Evolutionary conservation across 2,888 invertebrate species (phyloP).

Genomic region (Selenia dentaria): DNA sequence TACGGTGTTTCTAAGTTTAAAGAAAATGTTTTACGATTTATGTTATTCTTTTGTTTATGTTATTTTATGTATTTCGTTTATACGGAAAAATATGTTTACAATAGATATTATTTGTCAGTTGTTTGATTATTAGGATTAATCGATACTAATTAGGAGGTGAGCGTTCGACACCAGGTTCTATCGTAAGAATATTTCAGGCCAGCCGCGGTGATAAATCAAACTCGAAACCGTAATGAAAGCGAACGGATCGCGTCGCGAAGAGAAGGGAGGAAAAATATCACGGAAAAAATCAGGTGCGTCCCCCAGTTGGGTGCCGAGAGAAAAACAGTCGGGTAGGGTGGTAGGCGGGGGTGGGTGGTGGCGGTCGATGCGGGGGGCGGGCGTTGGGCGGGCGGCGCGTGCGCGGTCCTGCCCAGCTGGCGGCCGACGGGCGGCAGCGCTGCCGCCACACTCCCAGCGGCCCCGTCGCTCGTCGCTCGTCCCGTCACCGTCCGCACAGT

Average conservation of each 20-base stretch:
- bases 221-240: slow-evolving; percentile 85
- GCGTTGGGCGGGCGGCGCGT: slow-evolving; percentile 71
- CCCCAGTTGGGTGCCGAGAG: slow-evolving; percentile 80
- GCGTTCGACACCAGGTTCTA: slow-evolving; percentile 77
- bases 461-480: slow-evolving; percentile 53
- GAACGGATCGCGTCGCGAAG: slow-evolving; percentile 84
- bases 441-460: slow-evolving; percentile 61
- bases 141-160: slow-evolving; percentile 80
- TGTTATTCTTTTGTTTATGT: too few relatives aligned
- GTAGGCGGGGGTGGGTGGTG: slow-evolving; percentile 68
- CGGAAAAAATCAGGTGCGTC: slow-evolving; percentile 85
- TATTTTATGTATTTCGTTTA: too few relatives aligned
- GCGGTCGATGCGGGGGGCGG: slow-evolving; percentile 71
- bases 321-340: slow-evolving; percentile 70
- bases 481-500: slow-evolving; percentile 60
- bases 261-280: slow-evolving; percentile 84
- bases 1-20: too few relatives aligned
- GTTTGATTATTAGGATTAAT: slow-evolving; percentile 62
- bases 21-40: too few relatives aligned
- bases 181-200: slow-evolving; percentile 81
- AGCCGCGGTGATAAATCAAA: slow-evolving; percentile 83
- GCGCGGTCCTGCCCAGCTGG: slow-evolving; percentile 67
- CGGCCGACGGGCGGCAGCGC: slow-evolving; percentile 68
- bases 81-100: too few relatives aligned
- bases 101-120: slow-evolving; percentile 29